Conservation (phyloP, 2,113 vertebrate species). For the Myrmecobius fasciatus region DNA sequence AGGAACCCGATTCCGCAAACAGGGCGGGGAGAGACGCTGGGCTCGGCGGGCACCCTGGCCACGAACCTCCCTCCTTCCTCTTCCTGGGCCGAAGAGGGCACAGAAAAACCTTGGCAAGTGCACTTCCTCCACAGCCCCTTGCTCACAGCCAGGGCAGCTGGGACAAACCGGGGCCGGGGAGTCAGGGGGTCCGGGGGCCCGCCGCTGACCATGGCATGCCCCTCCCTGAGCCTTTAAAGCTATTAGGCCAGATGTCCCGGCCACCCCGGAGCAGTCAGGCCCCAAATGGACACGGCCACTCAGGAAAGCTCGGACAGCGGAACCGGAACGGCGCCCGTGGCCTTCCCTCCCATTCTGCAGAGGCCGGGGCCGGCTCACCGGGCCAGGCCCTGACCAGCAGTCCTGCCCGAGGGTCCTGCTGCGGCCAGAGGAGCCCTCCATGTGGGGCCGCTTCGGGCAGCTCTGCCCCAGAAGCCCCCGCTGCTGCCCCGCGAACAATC, state of each 20-base stretch:
- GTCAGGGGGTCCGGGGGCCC: background rate
- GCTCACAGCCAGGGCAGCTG: background rate
- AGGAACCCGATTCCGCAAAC: constrained; percentile 6
- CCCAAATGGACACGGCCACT: background rate
- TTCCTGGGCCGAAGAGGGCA: background rate
- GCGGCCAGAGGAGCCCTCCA: background rate
- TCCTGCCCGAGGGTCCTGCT: background rate
- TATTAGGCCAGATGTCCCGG: background rate
- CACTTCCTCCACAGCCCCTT: background rate
- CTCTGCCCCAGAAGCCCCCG: no score
- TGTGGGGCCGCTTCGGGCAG: no score
- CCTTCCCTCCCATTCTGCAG: background rate
- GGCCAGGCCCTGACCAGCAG: background rate
- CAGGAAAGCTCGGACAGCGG: background rate
- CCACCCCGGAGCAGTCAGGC: no score
- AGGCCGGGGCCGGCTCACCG: no score
- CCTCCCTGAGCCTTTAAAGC: background rate
- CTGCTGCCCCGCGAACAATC: background rate
- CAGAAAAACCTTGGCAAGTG: background rate
- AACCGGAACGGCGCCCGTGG: no score
- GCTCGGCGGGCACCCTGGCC: background rate
- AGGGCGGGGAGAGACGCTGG: background rate
- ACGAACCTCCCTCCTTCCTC: background rate
- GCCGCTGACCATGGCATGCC: no score
- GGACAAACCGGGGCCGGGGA: background rate